Base-by-base conservation (phyloP, 2,888 invertebrate species). In the Pherbina coryleti region DNA sequence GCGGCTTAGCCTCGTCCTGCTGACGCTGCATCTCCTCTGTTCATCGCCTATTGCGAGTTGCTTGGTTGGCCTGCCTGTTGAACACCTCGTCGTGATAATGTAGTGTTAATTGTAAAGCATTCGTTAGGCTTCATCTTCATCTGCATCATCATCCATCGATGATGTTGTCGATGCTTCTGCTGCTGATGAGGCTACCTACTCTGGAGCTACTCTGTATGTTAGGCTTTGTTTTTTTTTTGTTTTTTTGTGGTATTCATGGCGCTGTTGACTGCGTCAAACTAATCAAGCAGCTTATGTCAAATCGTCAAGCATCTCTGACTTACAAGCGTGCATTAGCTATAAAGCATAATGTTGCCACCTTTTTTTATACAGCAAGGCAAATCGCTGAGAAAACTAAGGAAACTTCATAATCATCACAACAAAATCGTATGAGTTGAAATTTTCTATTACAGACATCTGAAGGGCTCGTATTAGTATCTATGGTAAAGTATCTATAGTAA, bases 61-160 rank as follows among this genome's bases (percentile, higher is more conserved):
- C 11, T n/a, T 64, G 31, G 17, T 28, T 62, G 17, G 28, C 22
- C 19, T 17, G 19, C 34, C 57, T 55, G 19, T 34, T 22, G 19
- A 72, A 57, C 51, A 51, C 14, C 51, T n/a, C 69, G 62, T 74
- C 76, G 69, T 75, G 77, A 80, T 79, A 82, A 81, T 82, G 75
- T 78, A 79, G 80, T 81, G 80, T 81, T 80, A 80, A 80, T 81
- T 81, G 81, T 79, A 75, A 80, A 77, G 81, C 79, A 82, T 81
- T 82, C 80, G 82, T 82, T 82, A 83, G 82, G 81, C 82, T 82
- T 81, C 82, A 80, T 82, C 78, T 78, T 66, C 62, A 60, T 17
- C 34, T 44, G 55, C 44, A 57, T 37, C 73, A 73, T 28, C 11
- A 75, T 67, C n/a, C n/a, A 49, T 64, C 62, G 64, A 74, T 64